phyloP scores from a whole-genome alignment of 2,113 vertebrate genomes.

The Nanorana parkeri region DNA sequence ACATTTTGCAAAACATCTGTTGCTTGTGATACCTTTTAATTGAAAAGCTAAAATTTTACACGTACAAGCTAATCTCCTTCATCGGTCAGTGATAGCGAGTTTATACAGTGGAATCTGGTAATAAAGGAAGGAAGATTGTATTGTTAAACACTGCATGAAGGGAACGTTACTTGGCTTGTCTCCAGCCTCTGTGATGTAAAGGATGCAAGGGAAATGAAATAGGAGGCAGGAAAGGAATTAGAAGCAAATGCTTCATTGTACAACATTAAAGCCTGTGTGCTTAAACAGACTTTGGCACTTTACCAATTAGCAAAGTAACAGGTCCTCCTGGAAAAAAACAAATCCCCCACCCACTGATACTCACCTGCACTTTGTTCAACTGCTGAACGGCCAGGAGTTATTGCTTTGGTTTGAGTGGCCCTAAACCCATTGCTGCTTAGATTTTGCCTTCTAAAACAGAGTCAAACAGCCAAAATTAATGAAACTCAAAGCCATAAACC shows the following conservation, averaged over 20 bases:
- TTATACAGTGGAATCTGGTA: background rate
- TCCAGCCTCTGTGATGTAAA: background rate
- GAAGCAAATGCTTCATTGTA: background rate
- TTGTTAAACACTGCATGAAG: conserved; percentile 17
- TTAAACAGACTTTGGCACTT: background rate
- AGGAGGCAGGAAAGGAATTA: background rate
- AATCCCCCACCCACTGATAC: too few species aligned
- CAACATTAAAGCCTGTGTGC: background rate
- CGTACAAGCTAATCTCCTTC: background rate
- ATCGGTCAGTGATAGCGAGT: conserved; percentile 11
- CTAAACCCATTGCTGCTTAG: too few species aligned
- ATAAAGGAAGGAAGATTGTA: conserved; percentile 11
- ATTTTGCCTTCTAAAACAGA: too few species aligned
- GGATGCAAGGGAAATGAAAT: too few species aligned
- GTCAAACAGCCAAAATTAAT: too few species aligned
- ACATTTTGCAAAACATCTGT: conserved; percentile 26
- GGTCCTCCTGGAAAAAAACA: too few species aligned
- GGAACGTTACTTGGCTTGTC: background rate
- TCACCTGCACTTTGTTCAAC: too few species aligned
- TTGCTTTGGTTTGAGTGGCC: too few species aligned
- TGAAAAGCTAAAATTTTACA: conserved; percentile 35
- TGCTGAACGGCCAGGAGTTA: too few species aligned
- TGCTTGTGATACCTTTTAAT: conserved; percentile 45
- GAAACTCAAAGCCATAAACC: too few species aligned
- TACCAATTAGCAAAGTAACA: too few species aligned